Evolutionary conservation across 2,113 vertebrate genomes (phyloP).

Genomic region (Otolemur garnettii): DNA sequence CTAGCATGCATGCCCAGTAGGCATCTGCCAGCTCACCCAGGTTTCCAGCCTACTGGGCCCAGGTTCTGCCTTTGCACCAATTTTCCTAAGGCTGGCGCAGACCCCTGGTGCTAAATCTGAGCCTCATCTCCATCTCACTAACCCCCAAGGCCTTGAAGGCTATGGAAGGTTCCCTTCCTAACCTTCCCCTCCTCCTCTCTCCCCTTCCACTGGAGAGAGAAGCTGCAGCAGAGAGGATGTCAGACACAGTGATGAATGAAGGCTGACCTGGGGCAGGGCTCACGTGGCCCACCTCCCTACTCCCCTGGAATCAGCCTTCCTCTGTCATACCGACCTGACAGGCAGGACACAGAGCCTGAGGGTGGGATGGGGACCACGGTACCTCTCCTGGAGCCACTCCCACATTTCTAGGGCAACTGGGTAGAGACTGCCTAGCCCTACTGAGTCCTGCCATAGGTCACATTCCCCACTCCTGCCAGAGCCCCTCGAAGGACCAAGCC

Average conservation of each 20-base stretch:
- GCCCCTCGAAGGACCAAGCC: background rate
- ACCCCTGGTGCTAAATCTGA: background rate
- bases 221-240: background rate
- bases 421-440: background rate
- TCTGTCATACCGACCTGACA: background rate
- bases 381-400: background rate
- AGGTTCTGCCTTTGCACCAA: background rate
- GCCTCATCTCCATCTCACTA: background rate
- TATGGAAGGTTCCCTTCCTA: background rate
- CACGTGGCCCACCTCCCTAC: accelerated
- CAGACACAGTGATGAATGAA: conserved; percentile 18
- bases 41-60: background rate
- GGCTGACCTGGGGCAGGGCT: background rate
- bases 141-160: background rate
- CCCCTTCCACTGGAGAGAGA: background rate
- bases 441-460: background rate
- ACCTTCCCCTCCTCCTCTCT: background rate
- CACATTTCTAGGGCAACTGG: background rate
- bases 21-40: background rate
- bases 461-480: background rate
- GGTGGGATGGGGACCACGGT: accelerated
- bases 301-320: background rate
- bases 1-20: background rate
- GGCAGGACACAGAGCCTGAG: background rate
- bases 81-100: background rate